These are phyloP conservation scores for Allygus modestus DNA, from an alignment of 2,888 invertebrate genomes.

Conservation along the genomic window DNA sequence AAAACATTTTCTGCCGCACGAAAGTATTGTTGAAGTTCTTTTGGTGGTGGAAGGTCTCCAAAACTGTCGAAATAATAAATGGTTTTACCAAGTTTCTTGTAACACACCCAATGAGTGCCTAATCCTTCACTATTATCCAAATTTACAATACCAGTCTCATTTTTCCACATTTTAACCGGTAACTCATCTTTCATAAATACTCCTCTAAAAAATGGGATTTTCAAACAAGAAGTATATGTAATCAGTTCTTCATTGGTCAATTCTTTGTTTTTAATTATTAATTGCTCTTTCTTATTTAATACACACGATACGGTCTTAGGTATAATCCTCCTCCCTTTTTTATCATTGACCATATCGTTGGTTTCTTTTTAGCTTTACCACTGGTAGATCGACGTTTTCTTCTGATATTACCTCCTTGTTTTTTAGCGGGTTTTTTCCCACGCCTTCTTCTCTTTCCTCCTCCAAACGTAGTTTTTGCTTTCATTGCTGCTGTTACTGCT, in stretches of 20 bases:
- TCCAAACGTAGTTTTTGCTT: conserved; percentile 62
- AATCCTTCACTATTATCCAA: conserved; percentile 17
- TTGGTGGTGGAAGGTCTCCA: conserved; percentile 23
- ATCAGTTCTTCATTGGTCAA: conserved; percentile 16
- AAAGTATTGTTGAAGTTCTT: neutral
- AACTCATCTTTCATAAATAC: conserved; percentile 28
- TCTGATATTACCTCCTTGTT: neutral
- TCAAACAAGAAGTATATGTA: conserved; percentile 26
- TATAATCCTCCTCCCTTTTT: conserved; percentile 26
- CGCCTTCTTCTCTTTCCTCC: conserved; percentile 14
- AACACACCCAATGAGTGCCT: conserved; percentile 50
- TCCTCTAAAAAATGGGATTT: conserved; percentile 50
- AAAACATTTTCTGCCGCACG: neutral
- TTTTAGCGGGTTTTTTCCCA: neutral
- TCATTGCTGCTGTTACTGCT: conserved; percentile 66
- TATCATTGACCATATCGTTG: conserved; percentile 33
- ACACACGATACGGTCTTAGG: conserved; percentile 52
- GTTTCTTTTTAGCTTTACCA: neutral
- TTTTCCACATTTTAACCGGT: conserved; percentile 10
- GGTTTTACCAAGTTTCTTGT: conserved; percentile 18
- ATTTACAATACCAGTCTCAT: conserved; percentile 50
- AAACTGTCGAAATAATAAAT: conserved; percentile 43
- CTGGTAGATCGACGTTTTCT: neutral
- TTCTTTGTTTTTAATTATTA: neutral
- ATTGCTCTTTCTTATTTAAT: conserved; percentile 26